Conservation (phyloP, 2,888 invertebrate genomes). For the Dexiosoma caninum region DNA sequence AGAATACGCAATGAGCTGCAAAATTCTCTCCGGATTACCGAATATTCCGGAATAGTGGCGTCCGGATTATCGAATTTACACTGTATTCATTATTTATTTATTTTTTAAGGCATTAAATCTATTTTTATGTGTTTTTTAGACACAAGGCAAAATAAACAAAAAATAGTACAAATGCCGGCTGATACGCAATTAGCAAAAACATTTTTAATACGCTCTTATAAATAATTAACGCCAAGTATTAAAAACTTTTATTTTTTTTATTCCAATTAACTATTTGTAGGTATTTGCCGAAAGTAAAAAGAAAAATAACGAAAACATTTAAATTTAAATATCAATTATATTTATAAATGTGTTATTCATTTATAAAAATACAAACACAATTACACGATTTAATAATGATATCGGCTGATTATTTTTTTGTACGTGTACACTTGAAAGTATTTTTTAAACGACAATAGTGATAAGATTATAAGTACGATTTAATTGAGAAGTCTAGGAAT, state of each 20-base stretch:
- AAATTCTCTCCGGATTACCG: too few relatives aligned
- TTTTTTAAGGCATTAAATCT: not conserved
- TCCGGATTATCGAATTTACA: too few relatives aligned
- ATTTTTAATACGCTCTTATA: not conserved
- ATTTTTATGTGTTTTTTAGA: not conserved
- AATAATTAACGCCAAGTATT: not conserved
- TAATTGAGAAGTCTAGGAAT: not conserved
- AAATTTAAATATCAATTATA: not conserved
- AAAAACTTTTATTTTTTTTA: not conserved
- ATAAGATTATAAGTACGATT: not conserved
- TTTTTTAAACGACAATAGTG: not conserved
- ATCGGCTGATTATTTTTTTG: not conserved
- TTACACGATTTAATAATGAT: not conserved
- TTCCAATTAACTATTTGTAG: not conserved
- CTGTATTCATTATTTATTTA: not conserved
- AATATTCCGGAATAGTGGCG: too few relatives aligned
- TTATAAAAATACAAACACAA: not conserved
- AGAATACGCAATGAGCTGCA: too few relatives aligned
- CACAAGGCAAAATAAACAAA: not conserved
- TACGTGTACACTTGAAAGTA: not conserved
- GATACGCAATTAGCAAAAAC: not conserved
- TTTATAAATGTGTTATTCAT: not conserved
- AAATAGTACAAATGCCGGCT: not conserved
- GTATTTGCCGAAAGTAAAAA: not conserved
- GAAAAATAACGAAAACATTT: not conserved